Conservation (phyloP, 2,113 vertebrate species). For the Cranoglanis bouderius region DNA sequence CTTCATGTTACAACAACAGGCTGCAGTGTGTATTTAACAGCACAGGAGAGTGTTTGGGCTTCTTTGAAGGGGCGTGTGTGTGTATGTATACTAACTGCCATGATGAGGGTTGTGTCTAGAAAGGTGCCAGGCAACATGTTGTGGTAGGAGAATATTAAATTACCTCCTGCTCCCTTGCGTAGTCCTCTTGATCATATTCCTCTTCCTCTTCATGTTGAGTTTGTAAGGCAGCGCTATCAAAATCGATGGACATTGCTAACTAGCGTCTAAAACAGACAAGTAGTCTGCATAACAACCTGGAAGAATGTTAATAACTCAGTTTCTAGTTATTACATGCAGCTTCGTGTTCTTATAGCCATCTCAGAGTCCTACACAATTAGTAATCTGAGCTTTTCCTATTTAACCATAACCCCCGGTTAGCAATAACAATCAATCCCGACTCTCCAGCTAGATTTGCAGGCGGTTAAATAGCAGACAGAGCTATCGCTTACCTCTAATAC, state of each 20-base stretch:
- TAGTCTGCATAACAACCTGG: neutral
- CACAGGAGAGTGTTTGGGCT: neutral
- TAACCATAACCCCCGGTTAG: neutral
- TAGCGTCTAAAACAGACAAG: neutral
- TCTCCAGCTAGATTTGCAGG: neutral
- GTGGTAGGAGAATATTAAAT: neutral
- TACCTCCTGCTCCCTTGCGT: slow-evolving; percentile 78
- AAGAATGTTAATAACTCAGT: neutral
- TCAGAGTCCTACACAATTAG: neutral
- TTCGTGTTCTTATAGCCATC: too few relatives aligned
- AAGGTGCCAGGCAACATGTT: neutral
- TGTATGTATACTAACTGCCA: neutral
- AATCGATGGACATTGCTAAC: slow-evolving; percentile 76
- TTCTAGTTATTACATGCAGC: neutral
- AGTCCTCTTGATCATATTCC: slow-evolving; percentile 78
- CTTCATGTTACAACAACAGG: neutral
- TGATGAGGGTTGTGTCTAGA: neutral
- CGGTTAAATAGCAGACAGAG: neutral
- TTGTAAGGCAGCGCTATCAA: slow-evolving; percentile 75
- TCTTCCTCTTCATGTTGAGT: slow-evolving; percentile 74
- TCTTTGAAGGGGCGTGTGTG: slow-evolving; percentile 33
- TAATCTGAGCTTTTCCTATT: neutral
- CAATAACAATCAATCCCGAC: neutral
- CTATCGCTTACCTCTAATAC: slow-evolving; percentile 11
- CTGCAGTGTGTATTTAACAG: neutral